Evolutionary conservation across 2,888 invertebrate species (phyloP), one percentile per base, ranked within the genome.

Genomic region (Acholoe squamosa): DNA sequence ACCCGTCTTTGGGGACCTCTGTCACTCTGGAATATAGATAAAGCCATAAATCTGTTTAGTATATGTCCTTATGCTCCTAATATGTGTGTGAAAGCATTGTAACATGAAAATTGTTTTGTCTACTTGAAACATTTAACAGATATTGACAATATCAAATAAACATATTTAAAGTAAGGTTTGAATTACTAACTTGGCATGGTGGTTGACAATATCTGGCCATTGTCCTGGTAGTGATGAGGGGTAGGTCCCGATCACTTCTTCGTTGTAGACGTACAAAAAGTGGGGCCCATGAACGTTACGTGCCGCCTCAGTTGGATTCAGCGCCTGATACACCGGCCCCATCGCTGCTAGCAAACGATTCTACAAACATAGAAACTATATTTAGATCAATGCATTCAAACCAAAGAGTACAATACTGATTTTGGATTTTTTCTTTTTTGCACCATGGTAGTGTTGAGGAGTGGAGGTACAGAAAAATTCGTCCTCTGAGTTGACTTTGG

Each of bases 281-380:
- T 99, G 98, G 0, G 98, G 98, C 0, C 99, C 98, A 94, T 98
- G 98, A 0, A 95, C 96, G 95, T 99, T 99, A 19, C 99, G 96
- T 43, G 96, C 96, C 1, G 95, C 97, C 96, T 99, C 99, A 90
- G 97, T 98, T 22, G 97, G 97, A 0, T 98, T 98, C 71, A 99
- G 96, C 86, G 97, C 96, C 0, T 96, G 96, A 94, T 99, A 98
- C 93, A 97, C 98, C 0, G 98, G 97, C 93, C 97, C 97, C 91
- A 99, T 96, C 0, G 99, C 98, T 95, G 98, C 98, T 80, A 99
- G 96, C 92, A 99, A 95, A 80, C 96, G 96, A 91, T 97, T 96
- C 96, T 95, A 91, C 25, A 88, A 0, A 28, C 25, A 31, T 5
- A 76, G 5, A 76, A 71, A 54, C 19, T 54, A 61, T 61, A 1